Base-by-base conservation (phyloP, 2,797 vertebrate species). In the Spinibarbus caldwelli region DNA sequence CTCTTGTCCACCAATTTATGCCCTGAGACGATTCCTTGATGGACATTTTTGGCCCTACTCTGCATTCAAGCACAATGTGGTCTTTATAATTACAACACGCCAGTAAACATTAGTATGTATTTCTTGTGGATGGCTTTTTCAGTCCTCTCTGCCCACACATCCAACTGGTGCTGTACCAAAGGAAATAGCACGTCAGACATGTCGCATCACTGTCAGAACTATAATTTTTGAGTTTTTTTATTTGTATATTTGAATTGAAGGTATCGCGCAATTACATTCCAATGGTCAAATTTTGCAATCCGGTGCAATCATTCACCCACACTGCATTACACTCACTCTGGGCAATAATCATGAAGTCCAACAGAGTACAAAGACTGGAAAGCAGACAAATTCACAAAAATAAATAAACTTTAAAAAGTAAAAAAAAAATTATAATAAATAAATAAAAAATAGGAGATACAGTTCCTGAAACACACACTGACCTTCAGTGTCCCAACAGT, bases 31-130 rank as follows among this genome's bases (percentile, higher is more conserved):
- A 66, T 72, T 75, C 31, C 43, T 52, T 66, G 82, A 83, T 83
- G 54, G 81, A 75, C 21, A 34, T 83, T 83, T 64, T 67, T 83
- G 82, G 57, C 59, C 15, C 10, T 34, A 10, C 45, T 76, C 43
- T 76, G 31, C 71, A 29, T 66, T 83, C 59, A 83, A 43, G 57
- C n/a, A 41, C 72, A 83, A 83, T 41, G 59, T 66, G n/a, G 72
- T 47, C 72, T 83, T 83, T 66, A 76, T 83, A 67, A 83, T 83
- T 29, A 52, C 72, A 15, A 43, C n/a, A 76, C 14, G 17, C 43
- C 15, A 76, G 82, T 76, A 83, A 76, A 83, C 82, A 83, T 76
- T 66, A 72, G 38, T 1, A 21, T 62, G 29, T 26, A 66, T 83
- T 83, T 66, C 59, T 62, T 66, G 62, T 52, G 59, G 31, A 76